phyloP scores from a whole-genome alignment of 2,797 vertebrate genomes.

The Manis crassicaudata region DNA sequence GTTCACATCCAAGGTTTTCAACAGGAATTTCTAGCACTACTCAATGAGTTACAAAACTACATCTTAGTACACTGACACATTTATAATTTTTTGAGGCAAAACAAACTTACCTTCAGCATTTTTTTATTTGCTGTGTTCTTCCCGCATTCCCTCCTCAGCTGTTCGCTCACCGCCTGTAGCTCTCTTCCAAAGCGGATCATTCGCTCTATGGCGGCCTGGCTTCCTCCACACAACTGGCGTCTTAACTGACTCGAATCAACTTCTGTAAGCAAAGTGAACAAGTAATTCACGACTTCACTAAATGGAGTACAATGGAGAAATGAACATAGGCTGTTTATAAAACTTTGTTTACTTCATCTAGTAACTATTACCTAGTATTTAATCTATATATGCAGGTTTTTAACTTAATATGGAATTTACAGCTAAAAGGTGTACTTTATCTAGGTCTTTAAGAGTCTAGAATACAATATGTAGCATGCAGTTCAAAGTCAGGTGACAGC shows the following conservation, averaged over 20 bases:
- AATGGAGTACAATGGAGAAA: neutral
- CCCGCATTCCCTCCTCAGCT: conserved; percentile 96
- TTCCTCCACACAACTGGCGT: conserved; percentile 97
- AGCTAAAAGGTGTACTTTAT: neutral
- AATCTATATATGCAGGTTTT: neutral
- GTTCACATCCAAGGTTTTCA: neutral
- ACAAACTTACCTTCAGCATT: conserved; percentile 94
- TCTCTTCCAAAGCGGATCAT: conserved; percentile 99
- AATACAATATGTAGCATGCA: neutral
- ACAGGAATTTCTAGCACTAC: neutral
- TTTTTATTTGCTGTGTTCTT: conserved; percentile 98
- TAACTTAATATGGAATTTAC: neutral
- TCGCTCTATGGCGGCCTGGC: conserved; percentile 98
- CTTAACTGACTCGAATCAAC: conserved; percentile 95
- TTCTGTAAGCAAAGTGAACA: conserved; percentile 86
- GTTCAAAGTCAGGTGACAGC: neutral
- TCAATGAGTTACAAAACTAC: neutral
- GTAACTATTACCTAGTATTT: neutral
- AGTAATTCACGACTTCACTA: neutral
- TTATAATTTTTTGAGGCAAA: neutral
- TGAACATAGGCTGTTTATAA: neutral
- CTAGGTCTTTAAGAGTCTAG: neutral
- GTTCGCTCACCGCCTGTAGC: conserved; percentile 98
- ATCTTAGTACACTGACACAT: neutral
- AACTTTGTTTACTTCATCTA: neutral